Percentiles rank a stretch among this genome's conserved stretches.
Conservation (phyloP, 2,113 vertebrate genomes). For the Clarias gariepinus region DNA sequence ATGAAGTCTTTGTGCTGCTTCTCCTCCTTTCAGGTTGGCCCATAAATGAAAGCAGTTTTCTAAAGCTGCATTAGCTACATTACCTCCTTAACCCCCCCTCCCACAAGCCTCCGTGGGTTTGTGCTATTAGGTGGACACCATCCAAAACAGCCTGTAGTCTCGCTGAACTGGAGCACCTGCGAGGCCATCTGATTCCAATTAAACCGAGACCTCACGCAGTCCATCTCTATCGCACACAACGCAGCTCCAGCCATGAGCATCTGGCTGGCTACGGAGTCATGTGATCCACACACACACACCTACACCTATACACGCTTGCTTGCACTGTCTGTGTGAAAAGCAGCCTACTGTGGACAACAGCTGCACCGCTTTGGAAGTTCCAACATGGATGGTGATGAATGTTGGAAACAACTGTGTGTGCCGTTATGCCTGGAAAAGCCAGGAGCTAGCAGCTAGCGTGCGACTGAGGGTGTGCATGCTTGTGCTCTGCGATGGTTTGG, state of each 20-base stretch:
- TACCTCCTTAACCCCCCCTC: slow-evolving; percentile 19
- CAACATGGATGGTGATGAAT: slow-evolving; percentile 32
- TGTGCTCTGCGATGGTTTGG: too few species aligned
- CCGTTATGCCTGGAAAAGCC: slow-evolving; percentile 1
- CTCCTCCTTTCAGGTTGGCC: background rate
- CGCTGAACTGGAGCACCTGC: slow-evolving; percentile 40
- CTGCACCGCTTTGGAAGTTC: slow-evolving; percentile 25
- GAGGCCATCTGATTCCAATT: slow-evolving; percentile 52
- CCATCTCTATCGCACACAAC: slow-evolving; percentile 28
- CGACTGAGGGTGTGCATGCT: too few species aligned
- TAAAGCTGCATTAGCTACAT: slow-evolving; percentile 17
- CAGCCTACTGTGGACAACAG: slow-evolving; percentile 24
- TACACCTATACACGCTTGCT: background rate
- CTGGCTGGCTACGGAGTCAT: background rate
- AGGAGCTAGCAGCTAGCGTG: too few species aligned
- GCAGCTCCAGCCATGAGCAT: slow-evolving; percentile 28
- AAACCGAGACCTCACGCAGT: slow-evolving; percentile 45
- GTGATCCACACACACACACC: slow-evolving; percentile 6
- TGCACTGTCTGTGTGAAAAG: slow-evolving; percentile 6
- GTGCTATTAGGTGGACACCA: slow-evolving; percentile 24
- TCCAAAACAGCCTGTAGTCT: slow-evolving; percentile 39
- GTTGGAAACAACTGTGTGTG: slow-evolving; percentile 16
- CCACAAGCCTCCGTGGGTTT: background rate
- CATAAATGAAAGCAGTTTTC: background rate
- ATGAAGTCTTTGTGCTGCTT: slow-evolving; percentile 15